Conservation (phyloP, 2,797 vertebrate species). For the Manis crassicaudata region DNA sequence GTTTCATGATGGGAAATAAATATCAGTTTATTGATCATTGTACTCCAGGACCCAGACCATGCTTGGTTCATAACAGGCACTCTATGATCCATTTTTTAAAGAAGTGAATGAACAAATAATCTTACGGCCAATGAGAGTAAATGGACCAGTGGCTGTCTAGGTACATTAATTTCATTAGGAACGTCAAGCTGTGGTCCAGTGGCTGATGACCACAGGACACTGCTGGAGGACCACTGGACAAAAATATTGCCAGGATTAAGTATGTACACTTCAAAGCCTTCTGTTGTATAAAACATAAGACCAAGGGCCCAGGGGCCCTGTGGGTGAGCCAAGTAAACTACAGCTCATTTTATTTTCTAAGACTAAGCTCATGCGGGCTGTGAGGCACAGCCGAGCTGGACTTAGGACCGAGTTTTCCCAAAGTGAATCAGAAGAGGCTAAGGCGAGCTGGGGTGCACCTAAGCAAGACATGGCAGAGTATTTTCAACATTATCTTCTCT, state of each 20-base stretch:
- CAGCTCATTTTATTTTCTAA: neutral
- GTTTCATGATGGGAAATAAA: neutral
- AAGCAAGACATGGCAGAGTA: neutral
- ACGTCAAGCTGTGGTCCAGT: neutral
- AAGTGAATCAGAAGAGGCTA: neutral
- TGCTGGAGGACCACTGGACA: neutral
- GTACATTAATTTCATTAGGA: neutral
- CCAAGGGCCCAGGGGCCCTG: neutral
- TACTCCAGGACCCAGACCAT: neutral
- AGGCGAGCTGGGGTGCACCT: neutral
- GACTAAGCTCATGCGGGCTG: neutral
- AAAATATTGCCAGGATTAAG: neutral
- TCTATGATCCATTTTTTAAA: neutral
- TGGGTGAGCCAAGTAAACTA: neutral
- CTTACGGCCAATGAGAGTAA: neutral
- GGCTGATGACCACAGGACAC: neutral
- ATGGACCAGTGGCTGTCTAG: neutral
- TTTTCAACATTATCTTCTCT: slow-evolving; percentile 30
- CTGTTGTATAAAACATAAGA: neutral
- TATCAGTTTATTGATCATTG: neutral
- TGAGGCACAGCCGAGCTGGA: neutral
- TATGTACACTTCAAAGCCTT: neutral
- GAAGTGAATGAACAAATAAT: neutral
- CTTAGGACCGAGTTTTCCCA: neutral
- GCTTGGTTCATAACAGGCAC: neutral